Percentiles rank a stretch among this genome's conserved stretches.
Evolutionary conservation across 2,113 vertebrate genomes (phyloP).

Genomic region (Clupea harengus): DNA sequence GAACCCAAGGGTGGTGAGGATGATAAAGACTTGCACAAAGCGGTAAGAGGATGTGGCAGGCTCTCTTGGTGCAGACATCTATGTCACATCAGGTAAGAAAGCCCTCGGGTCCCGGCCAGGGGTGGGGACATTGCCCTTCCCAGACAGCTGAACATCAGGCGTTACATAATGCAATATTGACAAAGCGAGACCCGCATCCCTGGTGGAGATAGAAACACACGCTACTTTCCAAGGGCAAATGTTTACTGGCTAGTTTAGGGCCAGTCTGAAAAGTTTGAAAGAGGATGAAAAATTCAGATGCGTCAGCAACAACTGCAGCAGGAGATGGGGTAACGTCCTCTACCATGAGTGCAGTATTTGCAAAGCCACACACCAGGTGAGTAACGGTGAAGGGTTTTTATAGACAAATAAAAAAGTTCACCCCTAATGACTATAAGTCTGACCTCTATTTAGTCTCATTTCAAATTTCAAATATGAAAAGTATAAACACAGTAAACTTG

Average conservation of each 20-base stretch:
- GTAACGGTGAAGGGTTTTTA: too few relatives aligned
- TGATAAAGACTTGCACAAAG: not conserved
- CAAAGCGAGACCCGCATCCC: slow-evolving; percentile 30
- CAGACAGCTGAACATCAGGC: not conserved
- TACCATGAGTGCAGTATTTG: too few relatives aligned
- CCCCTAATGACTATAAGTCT: too few relatives aligned
- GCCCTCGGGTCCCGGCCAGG: slow-evolving; percentile 14
- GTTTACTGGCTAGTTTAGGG: not conserved
- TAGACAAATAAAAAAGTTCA: too few relatives aligned
- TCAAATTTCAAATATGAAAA: too few relatives aligned
- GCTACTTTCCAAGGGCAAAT: not conserved
- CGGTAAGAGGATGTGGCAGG: slow-evolving; percentile 13
- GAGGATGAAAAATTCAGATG: not conserved
- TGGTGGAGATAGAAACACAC: not conserved
- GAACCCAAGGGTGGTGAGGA: not conserved
- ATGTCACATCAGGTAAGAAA: slow-evolving; percentile 5
- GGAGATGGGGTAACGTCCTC: not conserved
- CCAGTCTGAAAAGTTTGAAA: not conserved
- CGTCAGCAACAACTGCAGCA: not conserved
- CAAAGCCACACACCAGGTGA: too few relatives aligned
- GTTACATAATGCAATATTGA: slow-evolving; percentile 33
- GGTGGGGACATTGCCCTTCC: not conserved
- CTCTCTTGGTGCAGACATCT: slow-evolving; percentile 29
- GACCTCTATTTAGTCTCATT: too few relatives aligned
- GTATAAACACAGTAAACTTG: not conserved